A percentile compares a stretch with the other conserved stretches of the same genome.
phyloP scores from a whole-genome alignment of 1,140 invertebrate genomes.

The Augochlora pura region DNA sequence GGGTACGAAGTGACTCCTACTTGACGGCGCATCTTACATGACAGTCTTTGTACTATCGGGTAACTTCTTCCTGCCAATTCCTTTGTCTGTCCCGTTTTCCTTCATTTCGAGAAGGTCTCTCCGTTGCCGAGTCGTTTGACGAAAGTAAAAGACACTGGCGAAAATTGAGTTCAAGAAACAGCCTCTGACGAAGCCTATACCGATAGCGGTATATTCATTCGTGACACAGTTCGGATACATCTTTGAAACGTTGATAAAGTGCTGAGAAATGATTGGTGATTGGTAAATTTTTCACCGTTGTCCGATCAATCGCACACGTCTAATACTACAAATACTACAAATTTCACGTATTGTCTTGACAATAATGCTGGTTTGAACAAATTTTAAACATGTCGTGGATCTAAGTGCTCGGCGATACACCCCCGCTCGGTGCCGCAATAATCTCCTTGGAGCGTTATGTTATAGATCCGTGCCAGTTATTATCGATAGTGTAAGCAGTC shows the following conservation, averaged over 20 bases:
- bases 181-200: too few relatives aligned
- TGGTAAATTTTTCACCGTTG: not conserved
- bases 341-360: too few relatives aligned
- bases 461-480: not conserved
- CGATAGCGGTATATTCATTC: too few relatives aligned
- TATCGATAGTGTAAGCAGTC: not conserved
- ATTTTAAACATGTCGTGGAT: not conserved
- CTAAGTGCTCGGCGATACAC: not conserved
- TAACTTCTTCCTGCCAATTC: slow-evolving; percentile 72
- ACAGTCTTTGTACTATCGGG: slow-evolving; percentile 74
- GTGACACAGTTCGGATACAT: too few relatives aligned
- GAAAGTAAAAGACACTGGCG: not conserved
- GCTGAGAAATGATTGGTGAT: too few relatives aligned
- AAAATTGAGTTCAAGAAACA: too few relatives aligned
- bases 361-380: too few relatives aligned
- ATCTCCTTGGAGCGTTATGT: not conserved
- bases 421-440: not conserved
- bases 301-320: not conserved
- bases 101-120: slow-evolving; percentile 36
- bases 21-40: slow-evolving; percentile 69
- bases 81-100: slow-evolving; percentile 50
- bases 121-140: not conserved
- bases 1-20: slow-evolving; percentile 59
- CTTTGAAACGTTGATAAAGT: too few relatives aligned
- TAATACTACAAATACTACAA: too few relatives aligned